Evolutionary conservation across 2,797 vertebrate genomes (phyloP), one percentile per base, ranked within the genome.

Genomic region (Tachyglossus aculeatus): DNA sequence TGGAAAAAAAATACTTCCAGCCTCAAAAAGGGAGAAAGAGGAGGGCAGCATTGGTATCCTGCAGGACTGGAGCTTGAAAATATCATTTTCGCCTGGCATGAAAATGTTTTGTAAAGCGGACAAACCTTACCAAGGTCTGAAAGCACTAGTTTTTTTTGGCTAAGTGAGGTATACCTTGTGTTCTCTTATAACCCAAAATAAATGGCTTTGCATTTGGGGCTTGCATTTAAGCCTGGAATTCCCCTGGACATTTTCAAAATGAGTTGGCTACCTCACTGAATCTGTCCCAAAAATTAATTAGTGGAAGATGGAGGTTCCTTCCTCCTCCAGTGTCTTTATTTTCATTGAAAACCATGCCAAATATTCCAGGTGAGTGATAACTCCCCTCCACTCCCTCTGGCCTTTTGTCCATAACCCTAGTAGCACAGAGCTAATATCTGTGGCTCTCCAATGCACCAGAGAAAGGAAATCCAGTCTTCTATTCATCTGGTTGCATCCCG

Each of bases 401-500:
- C 14, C 55, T 60, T 50, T 22, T 15, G 18, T 18, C 39, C 31
- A 4, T 19, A 4, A 25, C 21, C 13, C 0, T 0, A 61, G 44
- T 77, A 64, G 77, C 25, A 60, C 10, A 37, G 40, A 64, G 39
- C 39, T 58, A 66, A 65, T 61, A 70, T 61, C 15, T 52, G 43
- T 50, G 36, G 45, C 66, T 80, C 22, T 67, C 63, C 52, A 57
- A 7, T 11, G 32, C 58, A 24, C n/a, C 40, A 34, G 33, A 71
- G 51, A 82, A 81, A 24, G 8, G 52, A 85, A 72, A 62, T 38
- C 53, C 32, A 45, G 37, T 58, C 61, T 75, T 45, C 22, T 9
- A 53, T 50, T 74, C 44, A 68, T 77, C 69, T 85, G 61, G 67
- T 54, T 71, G 18, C 19, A 62, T 32, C 39, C 62, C 14, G 51